Base-by-base conservation (phyloP, 2,113 vertebrate genomes). In the Myrmecobius fasciatus region DNA sequence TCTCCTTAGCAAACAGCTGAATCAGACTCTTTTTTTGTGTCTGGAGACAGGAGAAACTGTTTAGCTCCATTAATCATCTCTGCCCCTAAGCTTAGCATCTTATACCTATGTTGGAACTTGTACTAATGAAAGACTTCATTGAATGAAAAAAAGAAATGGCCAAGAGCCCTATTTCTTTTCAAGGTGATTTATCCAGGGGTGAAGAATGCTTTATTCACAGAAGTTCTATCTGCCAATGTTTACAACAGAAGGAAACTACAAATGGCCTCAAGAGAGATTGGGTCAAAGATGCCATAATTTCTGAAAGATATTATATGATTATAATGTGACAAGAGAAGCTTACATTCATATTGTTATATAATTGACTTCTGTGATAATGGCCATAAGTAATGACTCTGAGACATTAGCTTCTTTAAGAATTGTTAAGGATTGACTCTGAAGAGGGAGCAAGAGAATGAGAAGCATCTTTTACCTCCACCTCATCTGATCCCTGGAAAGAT, bases 231-330 rank as follows among this genome's bases (percentile, higher is more conserved):
- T 52, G 93, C 31, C 36, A 1, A 3, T 25, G 56, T 96, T 48
- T 36, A 46, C 20, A 52, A 12, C 56, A 36, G 3, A 89, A n/a
- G 51, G 89, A 49, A 89, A 36, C 17, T n/a, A 94, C 47, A 52
- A n/a, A 12, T 75, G 67, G 95, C 36, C 90, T 54, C 95, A n/a
- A 47, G 83, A 90, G 22, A 51, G 53, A 25, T 67, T 93, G 96
- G 95, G 95, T 96, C 91, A 93, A 95, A 97, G 93, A 96, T 24
- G 8, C 94, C 94, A 93, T 96, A 94, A 92, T 91, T 95, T 91
- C 89, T 95, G 96, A 95, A 95, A 0, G 36, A 97, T 91, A 92
- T 97, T 96, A 98, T 97, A 96, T 98, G 97, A 96, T 97, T 98
- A 96, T 96, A 98, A 92, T 22, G 75, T 91, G 83, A 95, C 96